Conservation (phyloP, 2,113 vertebrate species). For the Phyllostomus discolor region DNA sequence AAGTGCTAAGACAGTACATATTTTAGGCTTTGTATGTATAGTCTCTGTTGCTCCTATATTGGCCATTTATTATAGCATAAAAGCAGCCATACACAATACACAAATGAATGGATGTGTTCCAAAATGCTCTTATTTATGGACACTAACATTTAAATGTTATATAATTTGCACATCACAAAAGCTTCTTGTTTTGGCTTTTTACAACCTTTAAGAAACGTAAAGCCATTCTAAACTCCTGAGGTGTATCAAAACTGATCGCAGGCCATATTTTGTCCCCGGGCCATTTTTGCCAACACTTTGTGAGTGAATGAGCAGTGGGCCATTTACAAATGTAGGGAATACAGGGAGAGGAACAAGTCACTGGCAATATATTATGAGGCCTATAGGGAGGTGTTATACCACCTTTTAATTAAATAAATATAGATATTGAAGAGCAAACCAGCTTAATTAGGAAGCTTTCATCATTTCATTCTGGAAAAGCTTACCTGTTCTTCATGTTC, state of each 20-base stretch:
- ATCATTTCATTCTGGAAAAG: not conserved
- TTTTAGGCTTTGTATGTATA: not conserved
- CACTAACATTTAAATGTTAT: not conserved
- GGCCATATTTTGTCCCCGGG: not conserved
- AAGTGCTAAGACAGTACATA: not conserved
- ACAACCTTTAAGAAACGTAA: not conserved
- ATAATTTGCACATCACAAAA: not conserved
- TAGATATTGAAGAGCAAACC: not conserved
- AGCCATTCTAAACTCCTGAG: not conserved
- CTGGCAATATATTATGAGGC: not conserved
- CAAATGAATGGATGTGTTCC: not conserved
- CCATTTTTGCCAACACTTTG: not conserved
- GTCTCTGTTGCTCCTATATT: not conserved
- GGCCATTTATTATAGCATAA: not conserved
- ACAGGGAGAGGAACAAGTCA: not conserved
- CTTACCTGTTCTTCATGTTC: not conserved
- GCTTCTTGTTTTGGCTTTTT: not conserved
- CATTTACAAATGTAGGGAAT: not conserved
- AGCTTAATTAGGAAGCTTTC: not conserved
- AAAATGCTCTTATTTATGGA: not conserved
- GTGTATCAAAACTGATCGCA: not conserved
- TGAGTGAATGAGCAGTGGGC: not conserved
- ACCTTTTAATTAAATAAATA: not conserved
- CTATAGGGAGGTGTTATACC: not conserved
- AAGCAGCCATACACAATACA: not conserved